Evolutionary conservation across 1,140 invertebrate genomes (phyloP).

Genomic region (Eupristina koningsbergeri): DNA sequence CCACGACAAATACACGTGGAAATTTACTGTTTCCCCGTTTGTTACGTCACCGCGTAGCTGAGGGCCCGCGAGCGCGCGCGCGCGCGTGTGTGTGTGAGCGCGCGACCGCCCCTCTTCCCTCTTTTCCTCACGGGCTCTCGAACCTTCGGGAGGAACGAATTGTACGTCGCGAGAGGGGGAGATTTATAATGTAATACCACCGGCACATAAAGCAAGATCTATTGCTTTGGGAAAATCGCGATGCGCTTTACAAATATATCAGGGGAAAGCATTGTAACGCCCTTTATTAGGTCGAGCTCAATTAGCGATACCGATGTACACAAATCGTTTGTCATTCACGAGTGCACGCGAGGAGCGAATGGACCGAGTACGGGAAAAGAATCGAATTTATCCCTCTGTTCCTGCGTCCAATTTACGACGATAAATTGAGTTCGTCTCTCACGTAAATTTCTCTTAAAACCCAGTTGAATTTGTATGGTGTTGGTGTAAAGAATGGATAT

Average conservation of each 20-base stretch:
- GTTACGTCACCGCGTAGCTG: conserved; percentile 62
- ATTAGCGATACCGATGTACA: conserved; percentile 16
- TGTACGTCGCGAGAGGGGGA: too few relatives aligned
- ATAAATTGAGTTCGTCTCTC: conserved; percentile 8
- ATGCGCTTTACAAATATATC: conserved; percentile 8
- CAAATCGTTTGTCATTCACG: conserved; percentile 39
- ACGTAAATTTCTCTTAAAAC: conserved; percentile 22
- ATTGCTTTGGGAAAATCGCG: too few relatives aligned
- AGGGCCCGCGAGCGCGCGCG: background rate
- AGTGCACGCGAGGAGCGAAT: conserved; percentile 6
- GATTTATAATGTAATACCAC: background rate
- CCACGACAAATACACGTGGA: conserved; percentile 66
- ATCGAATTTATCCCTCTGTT: conserved; percentile 22
- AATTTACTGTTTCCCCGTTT: conserved; percentile 64
- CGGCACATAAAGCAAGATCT: background rate
- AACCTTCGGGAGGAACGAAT: background rate
- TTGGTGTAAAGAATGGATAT: too few relatives aligned
- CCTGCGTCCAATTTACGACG: background rate
- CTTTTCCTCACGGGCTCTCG: background rate
- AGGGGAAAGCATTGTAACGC: background rate
- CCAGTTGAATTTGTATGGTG: background rate
- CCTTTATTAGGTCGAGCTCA: background rate
- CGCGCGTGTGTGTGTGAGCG: background rate
- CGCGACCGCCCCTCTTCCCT: background rate
- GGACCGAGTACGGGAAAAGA: conserved; percentile 12